Percentiles rank a stretch among this genome's conserved stretches.
Conservation (phyloP, 2,113 vertebrate genomes). For the Periophthalmus modestus region DNA sequence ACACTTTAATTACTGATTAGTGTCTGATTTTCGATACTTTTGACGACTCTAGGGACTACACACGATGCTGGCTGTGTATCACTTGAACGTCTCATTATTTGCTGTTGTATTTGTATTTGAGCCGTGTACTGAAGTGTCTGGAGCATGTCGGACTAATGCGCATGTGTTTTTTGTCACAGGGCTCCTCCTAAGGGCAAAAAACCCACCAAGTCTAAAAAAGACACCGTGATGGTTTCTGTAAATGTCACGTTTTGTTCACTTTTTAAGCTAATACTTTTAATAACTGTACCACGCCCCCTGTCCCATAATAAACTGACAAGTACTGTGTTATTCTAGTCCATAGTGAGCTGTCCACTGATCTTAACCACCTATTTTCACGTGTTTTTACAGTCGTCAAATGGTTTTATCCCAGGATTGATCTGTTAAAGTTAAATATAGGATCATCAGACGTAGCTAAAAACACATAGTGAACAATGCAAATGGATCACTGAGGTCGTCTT, state of each 20-base stretch:
- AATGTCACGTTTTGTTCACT: constrained; percentile 38
- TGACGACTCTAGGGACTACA: not conserved
- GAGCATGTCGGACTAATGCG: constrained; percentile 32
- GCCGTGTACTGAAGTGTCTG: not conserved
- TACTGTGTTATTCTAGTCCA: constrained; percentile 19
- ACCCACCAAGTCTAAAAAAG: constrained; percentile 49
- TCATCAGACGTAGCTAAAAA: not conserved
- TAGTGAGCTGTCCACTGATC: constrained; percentile 33
- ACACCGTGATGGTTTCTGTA: constrained; percentile 59
- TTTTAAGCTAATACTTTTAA: constrained; percentile 41
- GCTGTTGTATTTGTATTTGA: constrained; percentile 1
- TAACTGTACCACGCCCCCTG: not conserved
- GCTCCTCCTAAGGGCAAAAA: constrained; percentile 59
- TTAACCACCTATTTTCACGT: constrained; percentile 40
- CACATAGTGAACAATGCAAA: not conserved
- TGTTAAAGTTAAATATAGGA: constrained; percentile 12
- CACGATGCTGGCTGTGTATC: not conserved
- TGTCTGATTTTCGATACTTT: too few species aligned
- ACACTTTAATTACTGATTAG: too few species aligned
- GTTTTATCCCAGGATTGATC: constrained; percentile 28
- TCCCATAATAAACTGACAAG: constrained; percentile 15
- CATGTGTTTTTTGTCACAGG: constrained; percentile 58
- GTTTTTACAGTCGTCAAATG: constrained; percentile 15
- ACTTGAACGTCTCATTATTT: constrained; percentile 1
- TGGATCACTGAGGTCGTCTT: too few species aligned